Base-by-base conservation (phyloP, 2,113 vertebrate species). In the Speoplatyrhinus poulsoni region DNA sequence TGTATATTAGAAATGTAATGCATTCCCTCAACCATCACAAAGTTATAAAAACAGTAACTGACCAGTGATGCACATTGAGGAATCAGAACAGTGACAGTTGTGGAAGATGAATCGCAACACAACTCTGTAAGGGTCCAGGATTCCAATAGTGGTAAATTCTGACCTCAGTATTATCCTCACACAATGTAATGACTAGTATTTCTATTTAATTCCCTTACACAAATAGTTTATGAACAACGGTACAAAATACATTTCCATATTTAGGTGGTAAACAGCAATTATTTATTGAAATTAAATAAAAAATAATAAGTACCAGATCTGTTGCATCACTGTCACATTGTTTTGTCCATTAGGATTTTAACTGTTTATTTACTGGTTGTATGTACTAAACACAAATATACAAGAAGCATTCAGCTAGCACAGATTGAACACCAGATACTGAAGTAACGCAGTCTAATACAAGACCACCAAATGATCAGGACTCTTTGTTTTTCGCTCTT, bases 361-460 rank as follows among this genome's bases (percentile, higher is more conserved):
- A 96, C 91, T 71, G 73, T 72, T 69, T 69, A 76, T 80, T 87
- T 72, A 87, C 79, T 86, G 56, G 76, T 91, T 94, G 94, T 95
- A 93, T 93, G 94, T 92, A 94, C 94, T 95, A 93, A 95, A 96
- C 93, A 98, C 96, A 96, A 95, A 95, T 94, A 95, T 93, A 98
- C 96, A 96, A 92, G 94, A 90, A 96, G 98, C 96, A 98, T 96
- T 96, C 95, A 97, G 93, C 93, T 94, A 96, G 93, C 95, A 97
- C 96, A 96, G 94, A 96, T 94, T 95, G 95, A 95, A 97, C 95
- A 95, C 93, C 93, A 94, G 94, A 94, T 94, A 92, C 89, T 89
- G 88, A 90, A 95, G 93, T 92, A 95, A 94, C 91, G 96, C 92
- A 95, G 95, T 94, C 94, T 93, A 94, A 94, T 93, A 96, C 92